These are phyloP conservation scores for Wasmannia auropunctata DNA, from an alignment of 1,140 invertebrate genomes.

Conservation along the genomic window DNA sequence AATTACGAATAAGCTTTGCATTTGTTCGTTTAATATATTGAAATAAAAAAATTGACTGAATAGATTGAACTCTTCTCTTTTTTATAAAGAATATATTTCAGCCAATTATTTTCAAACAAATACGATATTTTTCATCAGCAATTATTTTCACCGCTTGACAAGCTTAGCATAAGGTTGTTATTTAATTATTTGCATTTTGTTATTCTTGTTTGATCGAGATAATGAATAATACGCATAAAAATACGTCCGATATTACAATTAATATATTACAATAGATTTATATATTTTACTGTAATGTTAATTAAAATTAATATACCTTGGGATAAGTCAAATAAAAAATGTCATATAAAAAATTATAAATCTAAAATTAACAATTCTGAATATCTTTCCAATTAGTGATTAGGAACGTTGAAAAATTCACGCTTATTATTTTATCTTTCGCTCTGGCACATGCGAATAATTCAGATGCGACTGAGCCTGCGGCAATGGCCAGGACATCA, in stretches of 20 bases:
- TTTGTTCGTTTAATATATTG: neutral
- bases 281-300: neutral
- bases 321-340: neutral
- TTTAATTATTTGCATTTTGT: slow-evolving; percentile 5
- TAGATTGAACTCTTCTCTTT: neutral
- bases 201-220: neutral
- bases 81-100: neutral
- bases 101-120: slow-evolving; percentile 35
- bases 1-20: neutral
- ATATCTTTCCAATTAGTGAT: neutral
- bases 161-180: neutral
- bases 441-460: neutral
- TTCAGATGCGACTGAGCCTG: neutral
- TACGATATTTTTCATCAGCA: neutral
- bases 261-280: neutral
- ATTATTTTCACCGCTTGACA: neutral
- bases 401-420: slow-evolving; percentile 1
- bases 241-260: neutral
- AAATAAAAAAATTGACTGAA: slow-evolving; percentile 5
- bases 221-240: neutral
- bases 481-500: neutral
- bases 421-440: slow-evolving; percentile 6
- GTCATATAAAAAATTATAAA: no score
- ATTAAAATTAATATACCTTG: neutral
- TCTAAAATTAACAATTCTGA: neutral